Evolutionary conservation across 2,888 invertebrate genomes (phyloP), one percentile per base, ranked within the genome.

Genomic region (Eilema depressum): DNA sequence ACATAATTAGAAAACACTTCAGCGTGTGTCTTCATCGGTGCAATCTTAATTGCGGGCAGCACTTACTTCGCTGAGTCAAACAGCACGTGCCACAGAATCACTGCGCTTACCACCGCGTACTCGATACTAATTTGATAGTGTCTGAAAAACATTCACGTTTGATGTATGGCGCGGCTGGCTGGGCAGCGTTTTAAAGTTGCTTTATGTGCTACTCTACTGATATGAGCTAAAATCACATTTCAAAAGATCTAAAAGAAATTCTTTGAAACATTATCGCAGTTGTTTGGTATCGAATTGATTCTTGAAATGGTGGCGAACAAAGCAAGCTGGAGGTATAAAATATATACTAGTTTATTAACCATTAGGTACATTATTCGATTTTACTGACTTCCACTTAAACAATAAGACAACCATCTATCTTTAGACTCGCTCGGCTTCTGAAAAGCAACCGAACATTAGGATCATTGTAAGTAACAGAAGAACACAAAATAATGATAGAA

Each of bases 1-100:
- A 91, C 94, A 92, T 95, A 95, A 95, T 95, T 95, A 95, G 95
- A 95, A 95, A 94, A 94, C 95, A 95, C 95, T 95, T 94, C 93
- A 95, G 91, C 92, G 88, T 92, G 90, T 95, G 95, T 94, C 95
- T 95, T 94, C 95, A 93, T 94, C 90, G 90, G 88, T 82, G 87
- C 88, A 88, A 95, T 95, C 95, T 95, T 94, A 95, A 94, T 93
- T 91, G 94, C 92, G 86, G 89, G 86, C 91, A 92, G 94, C 95
- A 94, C 95, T 95, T 92, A 91, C 91, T 87, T 89, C 90, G 90
- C 92, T 92, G 95, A 94, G 84, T 94, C 94, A 93, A 91, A 86
- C 91, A 86, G 91, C 93, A 91, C 92, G 92, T 89, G 93, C 91
- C 87, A 81, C 83, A 75, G 83, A 78, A 80, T 79, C 81, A 75